Base-by-base conservation (phyloP, 2,113 vertebrate genomes). In the Pterocles burchelli region DNA sequence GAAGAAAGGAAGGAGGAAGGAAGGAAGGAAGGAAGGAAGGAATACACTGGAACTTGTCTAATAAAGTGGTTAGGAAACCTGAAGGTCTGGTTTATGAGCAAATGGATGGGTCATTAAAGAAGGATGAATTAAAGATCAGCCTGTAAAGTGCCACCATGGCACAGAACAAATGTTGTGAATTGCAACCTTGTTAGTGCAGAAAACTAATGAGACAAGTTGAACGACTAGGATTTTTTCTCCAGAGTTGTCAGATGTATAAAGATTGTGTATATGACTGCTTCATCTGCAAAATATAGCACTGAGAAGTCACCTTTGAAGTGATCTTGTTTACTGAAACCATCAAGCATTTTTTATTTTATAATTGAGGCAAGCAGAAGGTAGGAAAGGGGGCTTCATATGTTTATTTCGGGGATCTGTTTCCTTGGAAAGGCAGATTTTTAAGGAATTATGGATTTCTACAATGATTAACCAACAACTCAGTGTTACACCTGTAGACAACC, bases 91-190 rank as follows among this genome's bases (percentile, higher is more conserved):
- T 72, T 89, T 89, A 77, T 86, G n/a, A 81, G 34, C 38, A 77
- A 88, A 93, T 21, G 13, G 75, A 72, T 21, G 45, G 43, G 48
- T 89, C 90, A 88, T 91, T 59, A 95, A 38, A 93, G 66, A 71
- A 92, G 19, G 51, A 74, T 65, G 48, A 91, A 91, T 88, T 90
- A 91, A 97, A 96, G 29, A 94, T 90, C 18, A 36, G 22, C 36
- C 34, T 94, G 45, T 55, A 90, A 96, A 96, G 29, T 63, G 65
- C 46, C 13, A 9, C 63, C 66, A 88, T 48, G n/a, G 3, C 4
- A 17, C 48, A 80, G 55, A 96, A 59, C 36, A 89, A 77, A 70
- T 71, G 48, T 52, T 78, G 51, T 90, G 51, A 96, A 86, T 67
- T 81, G 59, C 33, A 51, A 62, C 31, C 55, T 84, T 61, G 4